Evolutionary conservation across 64 coral and sea anemone genomes (phyloP).

Genomic region (Platygyra sinensis): DNA sequence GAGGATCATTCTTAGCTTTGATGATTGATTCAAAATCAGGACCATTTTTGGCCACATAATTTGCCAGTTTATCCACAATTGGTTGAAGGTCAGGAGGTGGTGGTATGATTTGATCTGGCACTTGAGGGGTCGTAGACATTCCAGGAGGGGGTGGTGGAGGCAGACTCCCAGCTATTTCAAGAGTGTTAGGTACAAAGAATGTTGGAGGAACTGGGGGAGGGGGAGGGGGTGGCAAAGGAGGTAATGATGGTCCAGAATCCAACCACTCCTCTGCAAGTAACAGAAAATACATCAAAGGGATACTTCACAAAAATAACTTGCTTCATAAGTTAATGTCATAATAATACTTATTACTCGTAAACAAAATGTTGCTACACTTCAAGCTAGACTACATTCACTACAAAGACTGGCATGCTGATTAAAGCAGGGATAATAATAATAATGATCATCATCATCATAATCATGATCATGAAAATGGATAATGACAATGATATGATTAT

Average conservation of each 20-base stretch:
- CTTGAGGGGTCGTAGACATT: conserved; percentile 2
- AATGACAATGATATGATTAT: too few species aligned
- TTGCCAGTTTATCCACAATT: conserved; percentile 94
- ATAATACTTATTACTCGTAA: too few species aligned
- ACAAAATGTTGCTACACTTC: too few species aligned
- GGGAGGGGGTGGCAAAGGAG: conserved; percentile 62
- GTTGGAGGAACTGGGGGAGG: conserved; percentile 59
- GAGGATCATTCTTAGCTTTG: conserved; percentile 86
- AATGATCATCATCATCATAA: too few species aligned
- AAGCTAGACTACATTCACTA: too few species aligned
- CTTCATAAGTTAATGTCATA: too few species aligned
- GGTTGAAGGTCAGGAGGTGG: conserved; percentile 98
- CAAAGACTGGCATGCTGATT: too few species aligned
- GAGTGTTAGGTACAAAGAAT: conserved; percentile 34
- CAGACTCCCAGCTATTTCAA: conserved; percentile 2
- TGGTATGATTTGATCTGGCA: conserved; percentile 67
- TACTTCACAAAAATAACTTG: too few species aligned
- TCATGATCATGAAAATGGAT: too few species aligned
- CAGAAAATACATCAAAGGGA: background rate
- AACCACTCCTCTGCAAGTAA: conserved; percentile 52
- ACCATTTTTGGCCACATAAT: conserved; percentile 95
- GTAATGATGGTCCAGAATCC: background rate
- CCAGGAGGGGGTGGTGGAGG: conserved; percentile 8
- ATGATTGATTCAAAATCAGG: conserved; percentile 92
- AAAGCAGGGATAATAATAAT: too few species aligned